A percentile compares a stretch with the other conserved stretches of the same genome.
Conservation (phyloP, 2,113 vertebrate genomes). For the Ranitomeya variabilis region DNA sequence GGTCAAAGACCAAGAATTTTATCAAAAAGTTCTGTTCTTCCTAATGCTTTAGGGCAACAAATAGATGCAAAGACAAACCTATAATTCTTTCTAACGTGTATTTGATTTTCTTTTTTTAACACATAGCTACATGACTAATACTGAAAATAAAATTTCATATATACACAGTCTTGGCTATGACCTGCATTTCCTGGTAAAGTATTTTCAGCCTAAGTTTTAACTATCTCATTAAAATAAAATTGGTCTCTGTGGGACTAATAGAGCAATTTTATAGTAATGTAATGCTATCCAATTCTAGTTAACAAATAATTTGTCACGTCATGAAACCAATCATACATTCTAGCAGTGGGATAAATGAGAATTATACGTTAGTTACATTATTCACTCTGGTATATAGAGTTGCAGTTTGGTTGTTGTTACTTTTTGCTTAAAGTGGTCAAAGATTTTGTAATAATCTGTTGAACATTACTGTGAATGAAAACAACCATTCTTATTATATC, state of each 20-base stretch:
- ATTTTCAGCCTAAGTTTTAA: conserved; percentile 22
- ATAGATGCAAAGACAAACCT: not conserved
- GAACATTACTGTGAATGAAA: conserved; percentile 47
- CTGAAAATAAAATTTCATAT: conserved; percentile 1
- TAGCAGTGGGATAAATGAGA: not conserved
- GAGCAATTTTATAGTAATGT: conserved; percentile 9
- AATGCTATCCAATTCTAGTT: conserved; percentile 5
- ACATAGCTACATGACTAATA: not conserved
- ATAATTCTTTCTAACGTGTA: not conserved
- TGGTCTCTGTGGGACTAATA: conserved; percentile 6
- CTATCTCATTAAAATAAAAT: conserved; percentile 4
- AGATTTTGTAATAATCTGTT: not conserved
- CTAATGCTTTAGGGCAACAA: not conserved
- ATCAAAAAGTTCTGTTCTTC: not conserved
- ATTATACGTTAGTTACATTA: not conserved
- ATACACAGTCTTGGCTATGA: not conserved
- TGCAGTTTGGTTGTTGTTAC: not conserved
- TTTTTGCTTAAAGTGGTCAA: not conserved
- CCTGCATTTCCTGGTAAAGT: not conserved
- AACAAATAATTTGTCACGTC: conserved; percentile 2
- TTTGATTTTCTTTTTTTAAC: not conserved
- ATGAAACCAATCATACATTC: not conserved
- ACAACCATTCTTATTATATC: conserved; percentile 8
- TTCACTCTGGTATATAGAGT: not conserved
- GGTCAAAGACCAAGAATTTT: not conserved